phyloP scores from a whole-genome alignment of 2,888 invertebrate species.

The Sylvicola cinctus region DNA sequence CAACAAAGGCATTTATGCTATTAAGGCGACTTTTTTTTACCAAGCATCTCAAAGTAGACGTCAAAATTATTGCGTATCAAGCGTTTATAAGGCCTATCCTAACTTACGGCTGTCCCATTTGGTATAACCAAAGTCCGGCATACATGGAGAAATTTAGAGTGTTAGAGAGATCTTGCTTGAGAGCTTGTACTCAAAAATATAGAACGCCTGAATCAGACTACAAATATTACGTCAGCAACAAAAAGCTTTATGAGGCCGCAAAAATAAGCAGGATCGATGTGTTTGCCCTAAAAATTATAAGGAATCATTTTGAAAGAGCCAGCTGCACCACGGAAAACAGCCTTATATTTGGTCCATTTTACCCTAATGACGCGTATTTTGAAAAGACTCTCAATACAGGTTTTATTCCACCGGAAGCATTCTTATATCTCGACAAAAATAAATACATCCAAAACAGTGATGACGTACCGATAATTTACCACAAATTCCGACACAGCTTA shows the following conservation, averaged over 20 bases:
- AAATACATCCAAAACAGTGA: no score
- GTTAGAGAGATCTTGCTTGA: slow-evolving; percentile 3
- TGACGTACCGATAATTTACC: no score
- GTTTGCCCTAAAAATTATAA: neutral
- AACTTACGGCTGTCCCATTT: no score
- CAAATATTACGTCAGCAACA: neutral
- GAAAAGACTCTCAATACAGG: neutral
- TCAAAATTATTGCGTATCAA: slow-evolving; percentile 2
- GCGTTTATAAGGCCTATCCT: slow-evolving; percentile 2
- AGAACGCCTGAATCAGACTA: slow-evolving; percentile 1
- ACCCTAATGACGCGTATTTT: neutral
- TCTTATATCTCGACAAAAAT: slow-evolving; percentile 1
- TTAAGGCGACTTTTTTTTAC: neutral
- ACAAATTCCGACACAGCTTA: no score
- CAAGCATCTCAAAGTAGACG: neutral
- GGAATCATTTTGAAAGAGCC: slow-evolving; percentile 1
- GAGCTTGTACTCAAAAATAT: neutral
- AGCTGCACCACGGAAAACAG: neutral
- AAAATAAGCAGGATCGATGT: neutral
- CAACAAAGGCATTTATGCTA: neutral
- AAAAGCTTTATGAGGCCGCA: neutral
- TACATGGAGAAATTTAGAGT: slow-evolving; percentile 2
- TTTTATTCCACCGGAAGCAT: slow-evolving; percentile 3
- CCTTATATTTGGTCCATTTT: slow-evolving; percentile 1
- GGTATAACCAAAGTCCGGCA: slow-evolving; percentile 4